Percentiles rank a stretch among this genome's conserved stretches.
Evolutionary conservation across 2,113 vertebrate species (phyloP).

Genomic region (Dipodomys stephensi): DNA sequence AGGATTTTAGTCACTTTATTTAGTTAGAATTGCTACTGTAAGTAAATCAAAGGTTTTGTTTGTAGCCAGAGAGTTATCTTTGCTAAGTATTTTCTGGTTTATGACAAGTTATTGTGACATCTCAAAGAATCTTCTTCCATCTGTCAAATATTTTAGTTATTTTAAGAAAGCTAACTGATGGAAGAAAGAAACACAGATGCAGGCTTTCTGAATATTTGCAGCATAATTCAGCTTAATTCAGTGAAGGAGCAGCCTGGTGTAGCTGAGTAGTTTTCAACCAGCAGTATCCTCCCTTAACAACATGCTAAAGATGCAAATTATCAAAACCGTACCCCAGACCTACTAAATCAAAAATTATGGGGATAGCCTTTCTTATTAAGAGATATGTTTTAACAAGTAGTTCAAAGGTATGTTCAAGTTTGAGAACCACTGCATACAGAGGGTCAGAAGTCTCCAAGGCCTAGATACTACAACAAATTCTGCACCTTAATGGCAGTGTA

Average conservation of each 20-base stretch:
- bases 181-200: constrained; percentile 42
- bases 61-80: constrained; percentile 54
- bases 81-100: constrained; percentile 60
- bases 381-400: constrained; percentile 10
- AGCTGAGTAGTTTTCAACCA: constrained; percentile 18
- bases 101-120: constrained; percentile 60
- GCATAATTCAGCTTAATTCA: constrained; percentile 33
- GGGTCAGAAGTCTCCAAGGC: background rate
- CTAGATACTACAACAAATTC: background rate
- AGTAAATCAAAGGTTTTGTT: constrained; percentile 63
- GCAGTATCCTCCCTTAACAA: constrained; percentile 23
- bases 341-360: constrained; percentile 48
- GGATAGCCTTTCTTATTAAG: constrained; percentile 6
- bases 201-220: constrained; percentile 41
- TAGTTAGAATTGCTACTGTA: constrained; percentile 42
- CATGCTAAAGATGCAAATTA: constrained; percentile 6
- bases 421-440: constrained; percentile 21
- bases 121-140: constrained; percentile 54
- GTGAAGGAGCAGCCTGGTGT: background rate
- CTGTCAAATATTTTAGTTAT: constrained; percentile 64
- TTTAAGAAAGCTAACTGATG: constrained; percentile 54
- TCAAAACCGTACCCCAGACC: background rate
- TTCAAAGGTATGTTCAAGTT: background rate
- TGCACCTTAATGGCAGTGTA: constrained; percentile 24
- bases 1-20: constrained; percentile 36